Percentiles rank a stretch among this genome's conserved stretches.
Conservation (phyloP, 2,797 vertebrate species). For the Microcaecilia unicolor region DNA sequence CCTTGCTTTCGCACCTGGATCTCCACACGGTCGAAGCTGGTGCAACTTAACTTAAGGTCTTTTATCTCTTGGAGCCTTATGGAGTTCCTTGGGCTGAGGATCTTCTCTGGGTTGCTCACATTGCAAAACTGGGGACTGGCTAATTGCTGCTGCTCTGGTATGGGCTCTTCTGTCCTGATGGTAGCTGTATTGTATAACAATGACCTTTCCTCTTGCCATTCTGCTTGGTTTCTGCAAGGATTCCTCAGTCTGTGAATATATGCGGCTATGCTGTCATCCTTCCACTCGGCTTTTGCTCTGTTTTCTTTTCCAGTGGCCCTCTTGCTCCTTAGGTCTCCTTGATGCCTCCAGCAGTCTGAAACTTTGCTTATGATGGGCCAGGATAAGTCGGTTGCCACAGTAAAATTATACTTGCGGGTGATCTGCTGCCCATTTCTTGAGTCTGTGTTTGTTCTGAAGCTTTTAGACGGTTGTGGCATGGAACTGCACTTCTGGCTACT, state of each 20-base stretch:
- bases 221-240: not conserved
- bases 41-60: not conserved
- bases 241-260: not conserved
- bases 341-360: slow-evolving; percentile 11
- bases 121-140: not conserved
- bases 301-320: slow-evolving; percentile 26
- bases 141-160: not conserved
- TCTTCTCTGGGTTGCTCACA: slow-evolving; percentile 1
- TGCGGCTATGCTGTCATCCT: accelerated
- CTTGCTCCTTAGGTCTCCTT: slow-evolving; percentile 4
- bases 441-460: not conserved
- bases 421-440: accelerated
- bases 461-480: not conserved
- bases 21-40: slow-evolving; percentile 3
- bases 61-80: not conserved
- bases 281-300: slow-evolving; percentile 16
- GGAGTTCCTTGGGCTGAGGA: not conserved
- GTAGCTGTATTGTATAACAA: not conserved
- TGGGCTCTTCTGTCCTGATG: not conserved
- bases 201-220: not conserved
- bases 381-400: too few relatives aligned
- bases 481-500: not conserved
- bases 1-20: not conserved
- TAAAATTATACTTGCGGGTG: not conserved
- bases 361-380: not conserved